Evolutionary conservation across 2,113 vertebrate genomes (phyloP).

Genomic region (Benitochromis conjunctus): DNA sequence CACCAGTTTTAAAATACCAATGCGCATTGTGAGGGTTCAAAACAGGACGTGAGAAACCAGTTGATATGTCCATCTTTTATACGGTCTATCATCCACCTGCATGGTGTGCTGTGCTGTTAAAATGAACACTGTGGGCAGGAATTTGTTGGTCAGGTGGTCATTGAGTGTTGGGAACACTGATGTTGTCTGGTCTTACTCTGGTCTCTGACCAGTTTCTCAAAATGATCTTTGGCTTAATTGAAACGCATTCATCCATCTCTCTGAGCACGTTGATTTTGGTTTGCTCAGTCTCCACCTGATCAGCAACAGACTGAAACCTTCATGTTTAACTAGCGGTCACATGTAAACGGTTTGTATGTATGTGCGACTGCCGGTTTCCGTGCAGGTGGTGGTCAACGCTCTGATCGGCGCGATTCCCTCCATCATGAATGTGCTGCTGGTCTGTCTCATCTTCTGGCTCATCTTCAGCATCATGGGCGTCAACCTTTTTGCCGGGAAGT

Average conservation of each 20-base stretch:
- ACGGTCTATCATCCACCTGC: background rate
- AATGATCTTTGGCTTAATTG: background rate
- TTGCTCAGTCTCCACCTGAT: background rate
- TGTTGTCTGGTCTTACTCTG: background rate
- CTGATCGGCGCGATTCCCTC: conserved; percentile 96
- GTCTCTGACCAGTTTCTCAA: background rate
- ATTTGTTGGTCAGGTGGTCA: background rate
- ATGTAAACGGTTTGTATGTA: background rate
- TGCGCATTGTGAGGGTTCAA: background rate
- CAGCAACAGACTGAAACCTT: background rate
- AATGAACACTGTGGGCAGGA: background rate
- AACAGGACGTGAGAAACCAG: background rate
- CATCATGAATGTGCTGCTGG: conserved; percentile 98
- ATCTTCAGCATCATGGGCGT: conserved; percentile 99
- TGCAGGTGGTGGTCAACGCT: conserved; percentile 95
- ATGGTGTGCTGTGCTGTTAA: background rate
- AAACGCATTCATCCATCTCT: background rate
- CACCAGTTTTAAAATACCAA: background rate
- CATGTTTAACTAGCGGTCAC: background rate
- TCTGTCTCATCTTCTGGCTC: conserved; percentile 99
- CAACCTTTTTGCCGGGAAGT: conserved; percentile 96
- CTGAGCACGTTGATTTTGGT: background rate
- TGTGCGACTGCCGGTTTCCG: background rate
- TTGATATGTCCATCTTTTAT: background rate
- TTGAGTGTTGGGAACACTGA: background rate